phyloP scores from a whole-genome alignment of 2,797 vertebrate species.

The Coregonus ussuriensis region DNA sequence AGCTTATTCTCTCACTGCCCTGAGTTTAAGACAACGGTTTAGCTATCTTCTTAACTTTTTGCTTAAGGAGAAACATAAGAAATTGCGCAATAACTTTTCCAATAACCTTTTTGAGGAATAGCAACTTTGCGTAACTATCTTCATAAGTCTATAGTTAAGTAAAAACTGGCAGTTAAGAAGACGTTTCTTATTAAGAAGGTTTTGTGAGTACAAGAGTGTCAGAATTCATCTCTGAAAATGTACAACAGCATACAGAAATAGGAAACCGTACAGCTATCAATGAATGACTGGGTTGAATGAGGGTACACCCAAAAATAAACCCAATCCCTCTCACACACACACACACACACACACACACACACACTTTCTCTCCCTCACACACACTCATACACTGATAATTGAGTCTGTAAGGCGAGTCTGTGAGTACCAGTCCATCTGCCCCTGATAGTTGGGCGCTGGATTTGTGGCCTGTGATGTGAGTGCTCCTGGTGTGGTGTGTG shows the following conservation, averaged over 20 bases:
- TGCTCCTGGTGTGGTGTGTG: not conserved
- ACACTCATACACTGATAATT: slow-evolving; percentile 41
- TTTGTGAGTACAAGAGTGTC: slow-evolving; percentile 1
- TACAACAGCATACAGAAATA: not conserved
- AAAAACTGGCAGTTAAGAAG: too few species aligned
- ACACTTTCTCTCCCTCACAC: not conserved
- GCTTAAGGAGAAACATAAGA: too few species aligned
- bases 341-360: slow-evolving; percentile 5
- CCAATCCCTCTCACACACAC: not conserved
- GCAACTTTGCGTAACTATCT: too few species aligned
- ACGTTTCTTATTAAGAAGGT: too few species aligned
- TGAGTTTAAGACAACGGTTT: too few species aligned
- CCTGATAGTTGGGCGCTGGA: not conserved
- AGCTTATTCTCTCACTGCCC: too few species aligned
- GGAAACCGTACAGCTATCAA: not conserved
- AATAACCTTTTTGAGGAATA: too few species aligned
- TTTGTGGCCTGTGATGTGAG: not conserved
- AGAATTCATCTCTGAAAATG: not conserved
- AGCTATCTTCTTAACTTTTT: too few species aligned
- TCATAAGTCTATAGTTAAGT: too few species aligned
- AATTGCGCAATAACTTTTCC: too few species aligned
- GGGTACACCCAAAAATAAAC: not conserved
- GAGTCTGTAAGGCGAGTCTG: slow-evolving; percentile 10
- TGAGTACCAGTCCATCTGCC: not conserved
- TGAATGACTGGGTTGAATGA: not conserved